Evolutionary conservation across 2,113 vertebrate species (phyloP).

Genomic region (Macquaria australasica): DNA sequence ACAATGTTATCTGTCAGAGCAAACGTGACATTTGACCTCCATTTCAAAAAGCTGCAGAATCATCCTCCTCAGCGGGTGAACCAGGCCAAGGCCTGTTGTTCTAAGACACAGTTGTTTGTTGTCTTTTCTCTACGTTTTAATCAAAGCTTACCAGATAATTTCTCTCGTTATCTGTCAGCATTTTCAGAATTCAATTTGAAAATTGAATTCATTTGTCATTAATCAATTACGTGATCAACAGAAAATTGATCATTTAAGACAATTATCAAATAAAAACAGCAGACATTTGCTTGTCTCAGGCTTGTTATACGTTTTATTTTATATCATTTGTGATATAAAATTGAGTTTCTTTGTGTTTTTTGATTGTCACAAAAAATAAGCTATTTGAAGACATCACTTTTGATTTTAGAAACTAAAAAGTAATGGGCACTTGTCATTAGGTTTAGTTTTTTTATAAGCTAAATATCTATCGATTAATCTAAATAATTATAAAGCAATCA

Average conservation of each 20-base stretch:
- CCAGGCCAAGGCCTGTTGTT: neutral
- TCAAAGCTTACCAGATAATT: neutral
- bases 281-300: neutral
- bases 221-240: neutral
- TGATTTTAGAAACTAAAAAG: too few species aligned
- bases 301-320: neutral
- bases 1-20: conserved; percentile 3
- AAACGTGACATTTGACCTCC: conserved; percentile 39
- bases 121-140: neutral
- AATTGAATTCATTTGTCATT: too few species aligned
- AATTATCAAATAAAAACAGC: neutral
- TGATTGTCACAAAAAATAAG: neutral
- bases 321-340: neutral
- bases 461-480: neutral
- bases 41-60: neutral
- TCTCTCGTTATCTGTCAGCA: neutral
- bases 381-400: neutral
- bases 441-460: neutral
- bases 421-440: neutral
- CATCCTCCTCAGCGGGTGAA: neutral
- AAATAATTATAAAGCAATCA: neutral
- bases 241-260: neutral
- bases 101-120: neutral
- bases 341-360: neutral
- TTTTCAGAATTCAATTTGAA: neutral